Base-by-base conservation (phyloP, 2,888 invertebrate genomes). In the Synanthedon formicaeformis region DNA sequence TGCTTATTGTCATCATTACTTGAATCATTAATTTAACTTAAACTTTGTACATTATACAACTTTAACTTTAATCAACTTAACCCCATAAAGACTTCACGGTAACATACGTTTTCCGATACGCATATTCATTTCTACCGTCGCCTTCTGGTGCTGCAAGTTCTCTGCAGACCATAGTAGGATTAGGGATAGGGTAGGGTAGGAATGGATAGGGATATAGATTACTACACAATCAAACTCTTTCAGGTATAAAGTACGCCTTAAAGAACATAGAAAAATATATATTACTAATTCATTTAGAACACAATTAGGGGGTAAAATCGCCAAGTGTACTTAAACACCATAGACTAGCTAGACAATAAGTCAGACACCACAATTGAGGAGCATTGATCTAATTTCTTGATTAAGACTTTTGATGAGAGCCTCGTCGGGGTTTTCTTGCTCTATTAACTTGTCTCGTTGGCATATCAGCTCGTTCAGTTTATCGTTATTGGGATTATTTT, bases 371-470 rank as follows among this genome's bases (percentile, higher is more conserved):
- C 74, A 83, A 56, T 79, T 85, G 27, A 88, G 79, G 23, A 89
- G 66, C 63, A 90, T 69, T 51, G 71, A 80, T 56, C 86, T 71
- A 57, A 90, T 90, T 62, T 90, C 89, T 12, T 78, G 75, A 61
- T 90, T 89, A 49, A 90, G 74, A 57, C 82, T 87, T 48, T 78
- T 74, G 41, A 90, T 73, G 1, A 75, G 55, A 0, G 69, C 69
- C 58, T 90, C 89, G 49, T 90, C 84, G 0, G 81, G 84, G 2
- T 65, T 76, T 41, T 88, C 88, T n/a, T 84, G 75, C 48, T 79
- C 81, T 4, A 89, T 69, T 10, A 90, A 75, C 2, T 69, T 61
- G 55, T 89, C 88, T 2, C 90, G 81, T 61, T 89, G 82, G 3
- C 81, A 75, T 52, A 87, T 88, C 16, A 90, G 61, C 27, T 79